Conservation (phyloP, 2,113 vertebrate species). For the Sapayoa aenigma region DNA sequence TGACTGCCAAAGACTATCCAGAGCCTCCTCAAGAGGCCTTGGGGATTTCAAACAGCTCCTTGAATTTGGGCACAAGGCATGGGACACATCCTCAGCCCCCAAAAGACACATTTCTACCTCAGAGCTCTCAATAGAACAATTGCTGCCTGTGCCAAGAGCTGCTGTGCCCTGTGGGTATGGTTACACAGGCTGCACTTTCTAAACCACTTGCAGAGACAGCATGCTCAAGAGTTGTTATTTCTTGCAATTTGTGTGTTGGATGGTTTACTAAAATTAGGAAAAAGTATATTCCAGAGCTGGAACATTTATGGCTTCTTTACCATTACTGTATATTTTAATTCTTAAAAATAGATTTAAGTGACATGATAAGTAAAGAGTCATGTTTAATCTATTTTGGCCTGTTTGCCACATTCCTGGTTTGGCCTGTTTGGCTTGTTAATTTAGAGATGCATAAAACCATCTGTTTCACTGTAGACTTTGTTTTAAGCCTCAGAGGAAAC, state of each 20-base stretch:
- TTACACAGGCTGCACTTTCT: conserved; percentile 32
- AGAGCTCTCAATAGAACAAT: neutral
- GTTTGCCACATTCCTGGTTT: conserved; percentile 42
- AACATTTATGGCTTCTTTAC: conserved; percentile 45
- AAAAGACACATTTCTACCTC: neutral
- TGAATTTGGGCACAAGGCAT: neutral
- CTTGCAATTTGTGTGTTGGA: conserved; percentile 40
- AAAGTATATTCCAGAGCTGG: conserved; percentile 42
- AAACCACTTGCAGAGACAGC: conserved; percentile 43
- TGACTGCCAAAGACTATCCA: neutral
- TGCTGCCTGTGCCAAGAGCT: neutral
- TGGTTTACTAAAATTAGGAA: conserved; percentile 45
- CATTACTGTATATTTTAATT: conserved; percentile 51
- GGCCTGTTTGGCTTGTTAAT: conserved; percentile 53
- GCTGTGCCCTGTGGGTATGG: neutral
- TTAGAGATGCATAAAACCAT: conserved; percentile 57
- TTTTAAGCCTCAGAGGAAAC: conserved; percentile 60
- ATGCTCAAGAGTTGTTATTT: conserved; percentile 18
- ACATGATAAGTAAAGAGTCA: conserved; percentile 50
- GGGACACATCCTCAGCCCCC: neutral
- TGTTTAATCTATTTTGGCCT: conserved; percentile 49
- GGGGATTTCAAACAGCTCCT: neutral
- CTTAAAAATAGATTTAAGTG: conserved; percentile 66
- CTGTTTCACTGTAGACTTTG: conserved; percentile 58
- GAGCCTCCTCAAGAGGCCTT: neutral